Base-by-base conservation (phyloP, 2,888 invertebrate species). In the Synergus laeviventris region DNA sequence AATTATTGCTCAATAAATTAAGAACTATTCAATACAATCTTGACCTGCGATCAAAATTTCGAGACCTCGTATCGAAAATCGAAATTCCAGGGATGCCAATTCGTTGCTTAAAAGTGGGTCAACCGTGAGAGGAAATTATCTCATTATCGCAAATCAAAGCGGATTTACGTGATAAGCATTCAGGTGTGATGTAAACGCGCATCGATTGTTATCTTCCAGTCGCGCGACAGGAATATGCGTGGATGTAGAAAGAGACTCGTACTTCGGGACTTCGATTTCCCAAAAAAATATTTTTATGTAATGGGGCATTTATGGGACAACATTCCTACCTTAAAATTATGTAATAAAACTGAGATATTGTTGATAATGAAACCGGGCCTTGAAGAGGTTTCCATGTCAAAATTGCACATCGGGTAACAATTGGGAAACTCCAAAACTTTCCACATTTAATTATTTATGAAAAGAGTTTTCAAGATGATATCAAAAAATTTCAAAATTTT, bases 141-240 rank as follows among this genome's bases (percentile, higher is more conserved):
- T 42, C 45, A 66, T 66, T 66, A 66, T 66, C 66, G 42, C 21
- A 66, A 66, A 66, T 66, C 24, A 24, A 66, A 45, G 21, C 45
- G 66, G 45, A 66, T 66, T 66, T 66, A 42, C 42, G 45, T 9
- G 66, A 66, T 66, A 66, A 42, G 66, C 24, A 42, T 66, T 45
- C 42, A 8, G 42, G 45, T 66, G 16, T 66, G 66, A 42, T 66
- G 66, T 24, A 45, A 45, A 45, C 14, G 64, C 66, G 45, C 45
- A 66, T 66, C 45, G 66, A 66, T 66, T 21, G 24, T 66, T 38
- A 64, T 64, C 64, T 45, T 45, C 14, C 18, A 9, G 66, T 66
- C 66, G 66, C 24, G 66, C 66, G 66, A 66, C 66, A 45, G 66
- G 45, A 42, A 66, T n/a, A n/a, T n/a, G n/a, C n/a, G n/a, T 45